phyloP scores from a whole-genome alignment of 2,797 vertebrate genomes.

The Okamejei kenojei region DNA sequence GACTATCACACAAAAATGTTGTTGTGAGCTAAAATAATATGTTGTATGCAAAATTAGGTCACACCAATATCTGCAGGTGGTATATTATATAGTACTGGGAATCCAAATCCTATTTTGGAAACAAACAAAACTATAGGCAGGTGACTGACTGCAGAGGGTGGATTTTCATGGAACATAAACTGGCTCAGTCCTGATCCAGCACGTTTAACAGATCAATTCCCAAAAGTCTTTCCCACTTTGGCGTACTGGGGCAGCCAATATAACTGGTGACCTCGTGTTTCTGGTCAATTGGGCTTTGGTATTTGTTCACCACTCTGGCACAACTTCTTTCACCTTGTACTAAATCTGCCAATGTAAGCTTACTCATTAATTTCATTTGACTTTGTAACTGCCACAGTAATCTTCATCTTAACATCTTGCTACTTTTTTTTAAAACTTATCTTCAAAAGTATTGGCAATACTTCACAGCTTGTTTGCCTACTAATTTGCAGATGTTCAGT shows the following conservation, averaged over 20 bases:
- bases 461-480: background rate
- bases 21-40: too few relatives aligned
- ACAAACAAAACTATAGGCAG: background rate
- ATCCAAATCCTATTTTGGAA: background rate
- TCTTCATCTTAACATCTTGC: background rate
- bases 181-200: background rate
- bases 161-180: background rate
- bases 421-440: background rate
- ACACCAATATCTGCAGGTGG: background rate
- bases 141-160: background rate
- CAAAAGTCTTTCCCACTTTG: background rate
- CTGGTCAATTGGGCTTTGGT: background rate
- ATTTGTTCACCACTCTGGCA: background rate
- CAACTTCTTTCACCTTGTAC: background rate
- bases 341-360: background rate
- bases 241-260: background rate
- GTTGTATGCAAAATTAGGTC: background rate
- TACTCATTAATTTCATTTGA: background rate
- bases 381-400: background rate
- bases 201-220: background rate
- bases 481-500: background rate
- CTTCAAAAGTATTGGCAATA: background rate
- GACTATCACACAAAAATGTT: too few relatives aligned
- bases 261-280: background rate
- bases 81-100: background rate